Base-by-base conservation (phyloP, 2,113 vertebrate genomes). In the Chitala chitala region DNA sequence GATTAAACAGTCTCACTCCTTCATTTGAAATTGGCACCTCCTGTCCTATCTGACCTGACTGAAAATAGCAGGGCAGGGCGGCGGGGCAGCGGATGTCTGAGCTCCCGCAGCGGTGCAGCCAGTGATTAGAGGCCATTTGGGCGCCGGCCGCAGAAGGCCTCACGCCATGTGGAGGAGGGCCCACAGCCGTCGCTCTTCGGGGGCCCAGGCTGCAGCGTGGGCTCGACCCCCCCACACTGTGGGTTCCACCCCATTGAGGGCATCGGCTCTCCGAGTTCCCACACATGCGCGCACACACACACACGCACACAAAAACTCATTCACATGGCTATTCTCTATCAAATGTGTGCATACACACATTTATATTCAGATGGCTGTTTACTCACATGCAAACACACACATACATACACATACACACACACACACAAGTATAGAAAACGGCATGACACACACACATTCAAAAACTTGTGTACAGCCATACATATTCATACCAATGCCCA, bases 81-180 rank as follows among this genome's bases (percentile, higher is more conserved):
- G 42, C 7, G 22, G 63, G 24, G 63, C 20, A 46, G 63, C 63
- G 40, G 63, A 66, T 42, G 63, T 42, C 63, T 66, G n/a, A 44
- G 26, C 26, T 44, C 63, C 63, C 24, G 2, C 20, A 24, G 63
- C 40, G 17, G 17, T 65, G 10, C 33, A 65, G 61, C 36, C 61
- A 9, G 61, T 20, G 61, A 65, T 65, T 65, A 65, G 33, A 38
- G 61, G 8, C 4, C 40, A 40, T 66, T 44, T 66, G 63, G 63
- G 63, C 40, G 3, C 9, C 3, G 9, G 44, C 63, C 63, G 22
- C 63, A 66, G 63, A 40, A 40, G 63, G 40, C 40, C 44, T 15
- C 63, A 17, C 22, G 61, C 33, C 61, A 40, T 40, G 33, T 38
- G 59, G 7, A 40, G 61, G 61, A 40, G 31, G 3, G 20, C 17